These are phyloP conservation scores for Hucho hucho DNA, from an alignment of 2,113 vertebrate species.

Conservation along the genomic window DNA sequence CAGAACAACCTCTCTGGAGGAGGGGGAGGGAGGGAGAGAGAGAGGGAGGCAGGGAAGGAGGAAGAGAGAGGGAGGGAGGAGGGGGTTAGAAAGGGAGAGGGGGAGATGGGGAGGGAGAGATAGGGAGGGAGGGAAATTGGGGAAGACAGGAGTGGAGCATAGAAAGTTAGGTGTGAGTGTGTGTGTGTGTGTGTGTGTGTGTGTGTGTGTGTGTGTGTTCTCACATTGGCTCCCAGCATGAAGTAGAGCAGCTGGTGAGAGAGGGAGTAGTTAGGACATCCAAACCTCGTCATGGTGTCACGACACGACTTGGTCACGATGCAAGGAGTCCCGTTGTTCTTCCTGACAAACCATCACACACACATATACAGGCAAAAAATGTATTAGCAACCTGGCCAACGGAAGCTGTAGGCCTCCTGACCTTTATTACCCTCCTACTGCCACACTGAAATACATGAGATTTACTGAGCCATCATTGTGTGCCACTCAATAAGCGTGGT, in stretches of 20 bases:
- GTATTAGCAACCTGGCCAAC: not conserved
- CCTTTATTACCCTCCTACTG: not conserved
- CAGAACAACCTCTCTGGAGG: constrained; percentile 72
- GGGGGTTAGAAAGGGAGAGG: too few species aligned
- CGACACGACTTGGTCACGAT: constrained; percentile 74
- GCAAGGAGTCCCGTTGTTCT: constrained; percentile 73
- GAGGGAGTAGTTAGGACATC: constrained; percentile 76
- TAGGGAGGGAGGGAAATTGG: too few species aligned
- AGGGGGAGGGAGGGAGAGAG: not conserved
- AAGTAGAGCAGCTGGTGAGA: constrained; percentile 90
- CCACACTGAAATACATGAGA: not conserved
- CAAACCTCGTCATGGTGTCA: constrained; percentile 75
- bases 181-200: not conserved
- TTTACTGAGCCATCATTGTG: not conserved
- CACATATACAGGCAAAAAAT: not conserved
- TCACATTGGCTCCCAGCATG: constrained; percentile 79
- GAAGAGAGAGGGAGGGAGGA: not conserved
- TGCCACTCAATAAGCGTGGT: not conserved
- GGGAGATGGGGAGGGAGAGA: not conserved
- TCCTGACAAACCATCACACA: constrained; percentile 59
- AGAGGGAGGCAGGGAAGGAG: not conserved
- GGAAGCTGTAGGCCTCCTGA: not conserved
- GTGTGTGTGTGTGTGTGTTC: not conserved
- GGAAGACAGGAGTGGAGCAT: too few species aligned
- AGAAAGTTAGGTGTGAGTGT: too few species aligned